These are phyloP conservation scores for Sceliomorpha sp. DNA, from an alignment of 2,888 invertebrate genomes.

Conservation along the genomic window DNA sequence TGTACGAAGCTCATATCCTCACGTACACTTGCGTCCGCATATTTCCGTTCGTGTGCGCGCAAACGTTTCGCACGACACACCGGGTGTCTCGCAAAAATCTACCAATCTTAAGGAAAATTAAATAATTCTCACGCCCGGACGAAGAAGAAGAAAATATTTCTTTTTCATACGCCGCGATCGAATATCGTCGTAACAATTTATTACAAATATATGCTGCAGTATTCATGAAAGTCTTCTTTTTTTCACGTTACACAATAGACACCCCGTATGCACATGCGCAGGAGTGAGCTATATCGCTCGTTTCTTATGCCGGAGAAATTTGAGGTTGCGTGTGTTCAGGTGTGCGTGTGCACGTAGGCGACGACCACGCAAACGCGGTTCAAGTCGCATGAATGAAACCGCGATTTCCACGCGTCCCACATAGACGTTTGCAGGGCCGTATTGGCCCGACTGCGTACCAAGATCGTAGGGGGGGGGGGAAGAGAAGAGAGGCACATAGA, in stretches of 20 bases:
- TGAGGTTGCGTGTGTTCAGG: slow-evolving; percentile 28
- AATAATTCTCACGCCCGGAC: too few species aligned
- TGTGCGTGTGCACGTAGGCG: slow-evolving; percentile 43
- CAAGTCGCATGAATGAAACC: slow-evolving; percentile 74
- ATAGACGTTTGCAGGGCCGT: slow-evolving; percentile 60
- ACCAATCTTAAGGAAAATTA: too few species aligned
- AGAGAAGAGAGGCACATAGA: slow-evolving; percentile 41
- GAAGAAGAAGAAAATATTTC: too few species aligned
- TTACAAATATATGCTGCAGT: too few species aligned
- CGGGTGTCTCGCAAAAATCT: too few species aligned
- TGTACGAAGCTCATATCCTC: slow-evolving; percentile 7
- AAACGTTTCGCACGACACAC: not conserved
- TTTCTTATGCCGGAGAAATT: slow-evolving; percentile 30
- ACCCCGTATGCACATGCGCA: not conserved
- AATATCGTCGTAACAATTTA: not conserved
- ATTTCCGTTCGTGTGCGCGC: slow-evolving; percentile 21
- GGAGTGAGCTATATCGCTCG: slow-evolving; percentile 5
- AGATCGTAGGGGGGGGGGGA: too few species aligned
- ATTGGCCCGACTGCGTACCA: slow-evolving; percentile 47
- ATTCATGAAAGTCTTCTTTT: too few species aligned
- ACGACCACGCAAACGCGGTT: slow-evolving; percentile 54
- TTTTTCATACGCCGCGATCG: not conserved
- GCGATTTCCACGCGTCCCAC: slow-evolving; percentile 69
- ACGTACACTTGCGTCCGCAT: slow-evolving; percentile 4
- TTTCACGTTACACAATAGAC: not conserved